These are phyloP conservation scores for Eupristina koningsbergeri DNA, from an alignment of 1,140 invertebrate species.

Conservation along the genomic window DNA sequence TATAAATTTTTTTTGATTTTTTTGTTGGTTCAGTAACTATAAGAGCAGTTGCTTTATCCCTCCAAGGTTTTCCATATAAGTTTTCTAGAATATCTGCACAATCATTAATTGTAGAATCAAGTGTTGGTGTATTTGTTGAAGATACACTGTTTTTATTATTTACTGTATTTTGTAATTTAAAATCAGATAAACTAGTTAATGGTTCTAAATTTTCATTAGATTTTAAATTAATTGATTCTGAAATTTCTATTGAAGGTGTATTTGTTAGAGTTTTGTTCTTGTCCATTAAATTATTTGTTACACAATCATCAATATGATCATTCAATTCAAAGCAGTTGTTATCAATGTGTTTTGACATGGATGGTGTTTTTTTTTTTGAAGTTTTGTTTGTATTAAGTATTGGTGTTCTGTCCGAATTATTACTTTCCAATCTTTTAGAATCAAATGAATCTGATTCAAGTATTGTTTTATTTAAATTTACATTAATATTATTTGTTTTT, in stretches of 20 bases:
- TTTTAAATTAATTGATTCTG: slow-evolving; percentile 15
- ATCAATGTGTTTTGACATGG: slow-evolving; percentile 2
- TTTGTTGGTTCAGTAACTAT: slow-evolving; percentile 64
- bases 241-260: background rate
- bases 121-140: slow-evolving; percentile 2
- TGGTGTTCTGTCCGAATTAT: slow-evolving; percentile 8
- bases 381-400: background rate
- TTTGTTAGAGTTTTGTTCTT: background rate
- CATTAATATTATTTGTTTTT: background rate
- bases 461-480: slow-evolving; percentile 23
- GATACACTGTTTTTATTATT: background rate
- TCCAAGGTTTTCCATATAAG: slow-evolving; percentile 73
- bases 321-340: no score
- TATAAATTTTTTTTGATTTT: slow-evolving; percentile 47
- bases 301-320: no score
- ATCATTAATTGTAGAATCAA: slow-evolving; percentile 56
- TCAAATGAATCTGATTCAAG: slow-evolving; percentile 41
- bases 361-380: background rate
- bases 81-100: slow-evolving; percentile 73
- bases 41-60: slow-evolving; percentile 63
- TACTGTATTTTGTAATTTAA: slow-evolving; percentile 3
- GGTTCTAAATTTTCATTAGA: background rate
- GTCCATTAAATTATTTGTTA: background rate
- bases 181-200: slow-evolving; percentile 2
- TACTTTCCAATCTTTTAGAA: slow-evolving; percentile 9